Base-by-base conservation (phyloP, 1,140 invertebrate species). In the Ganaspis sp. region DNA sequence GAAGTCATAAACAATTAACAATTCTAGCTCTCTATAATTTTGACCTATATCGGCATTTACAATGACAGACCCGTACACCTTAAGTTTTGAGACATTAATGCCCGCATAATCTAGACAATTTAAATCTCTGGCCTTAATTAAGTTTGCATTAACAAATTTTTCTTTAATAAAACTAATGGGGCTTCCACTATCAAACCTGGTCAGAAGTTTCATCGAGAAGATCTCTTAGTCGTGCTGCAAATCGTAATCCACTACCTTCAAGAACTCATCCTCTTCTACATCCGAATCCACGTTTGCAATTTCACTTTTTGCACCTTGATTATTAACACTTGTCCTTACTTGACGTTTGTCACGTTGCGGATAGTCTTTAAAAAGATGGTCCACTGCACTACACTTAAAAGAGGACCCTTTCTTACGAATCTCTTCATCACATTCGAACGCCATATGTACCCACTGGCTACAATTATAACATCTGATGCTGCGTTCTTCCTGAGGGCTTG, bases 271-370 rank as follows among this genome's bases (percentile, higher is more conserved):
- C n/a, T 49, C 45, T 5, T 17, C 15, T 17, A 17, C 1, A 40
- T 12, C 45, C 2, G 17, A 1, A 0, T 49, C 1, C 0, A 23
- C 19, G 8, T 19, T 19, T 8, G 49, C 49, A 9, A 54, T 23
- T 19, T 6, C 64, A 64, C 11, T 74, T 76, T 34, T 81, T 74
- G 37, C 76, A 74, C 1, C 15, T 4, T 45, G 42, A n/a, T 8
- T 4, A n/a, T n/a, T 58, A 15, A 53, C 21, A 9, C 38, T 73
- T 73, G 21, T 4, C 9, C 26, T 38, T 15, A 21, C 53, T 38
- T 45, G 70, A 9, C 42, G 70, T 29, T 21, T 49, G 45, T 23
- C 4, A 17, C 4, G 45, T 8, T 49, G 45, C 0, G n/a, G n/a
- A 49, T n/a, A 49, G 17, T 49, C 45, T 17, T 49, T 49, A 8